Percentiles rank a stretch among this genome's conserved stretches.
These are phyloP conservation scores for Dolichopus griseipennis DNA, from an alignment of 2,888 invertebrate species.

Conservation along the genomic window DNA sequence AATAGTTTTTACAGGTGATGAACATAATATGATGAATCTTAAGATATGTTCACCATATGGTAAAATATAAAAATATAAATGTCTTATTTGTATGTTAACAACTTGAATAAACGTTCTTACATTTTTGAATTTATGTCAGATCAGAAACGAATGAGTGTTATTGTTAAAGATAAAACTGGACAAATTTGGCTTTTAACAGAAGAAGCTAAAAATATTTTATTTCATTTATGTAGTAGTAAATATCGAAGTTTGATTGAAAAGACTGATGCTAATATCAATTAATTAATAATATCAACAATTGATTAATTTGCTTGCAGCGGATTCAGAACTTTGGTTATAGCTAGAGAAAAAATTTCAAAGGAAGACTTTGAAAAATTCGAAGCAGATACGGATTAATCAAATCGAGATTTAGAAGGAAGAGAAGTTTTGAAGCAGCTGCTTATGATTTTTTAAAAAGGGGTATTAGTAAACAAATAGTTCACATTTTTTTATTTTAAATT, in stretches of 20 bases:
- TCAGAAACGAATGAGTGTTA: constrained; percentile 85
- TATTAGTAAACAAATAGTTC: constrained; percentile 18
- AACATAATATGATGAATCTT: constrained; percentile 58
- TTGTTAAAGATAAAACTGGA: constrained; percentile 54
- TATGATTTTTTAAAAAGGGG: constrained; percentile 38
- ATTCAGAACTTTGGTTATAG: constrained; percentile 74
- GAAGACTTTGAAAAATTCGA: constrained; percentile 59
- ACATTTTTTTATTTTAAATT: too few species aligned
- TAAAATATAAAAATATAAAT: constrained; percentile 35
- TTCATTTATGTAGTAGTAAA: constrained; percentile 51
- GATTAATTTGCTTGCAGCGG: constrained; percentile 57
- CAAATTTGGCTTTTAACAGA: constrained; percentile 63
- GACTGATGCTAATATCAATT: constrained; percentile 48
- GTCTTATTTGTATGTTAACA: constrained; percentile 29
- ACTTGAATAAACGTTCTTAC: constrained; percentile 59
- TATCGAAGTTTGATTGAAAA: constrained; percentile 40
- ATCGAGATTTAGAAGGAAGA: constrained; percentile 37
- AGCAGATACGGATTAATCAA: constrained; percentile 36
- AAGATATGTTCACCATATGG: constrained; percentile 45
- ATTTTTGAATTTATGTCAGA: constrained; percentile 82
- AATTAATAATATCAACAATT: too few species aligned
- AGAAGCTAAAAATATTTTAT: constrained; percentile 71
- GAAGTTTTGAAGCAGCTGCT: constrained; percentile 33
- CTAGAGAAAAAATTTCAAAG: constrained; percentile 55
- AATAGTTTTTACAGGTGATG: constrained; percentile 61